Conservation (phyloP, 2,113 vertebrate genomes). For the Pachyramphus minor region DNA sequence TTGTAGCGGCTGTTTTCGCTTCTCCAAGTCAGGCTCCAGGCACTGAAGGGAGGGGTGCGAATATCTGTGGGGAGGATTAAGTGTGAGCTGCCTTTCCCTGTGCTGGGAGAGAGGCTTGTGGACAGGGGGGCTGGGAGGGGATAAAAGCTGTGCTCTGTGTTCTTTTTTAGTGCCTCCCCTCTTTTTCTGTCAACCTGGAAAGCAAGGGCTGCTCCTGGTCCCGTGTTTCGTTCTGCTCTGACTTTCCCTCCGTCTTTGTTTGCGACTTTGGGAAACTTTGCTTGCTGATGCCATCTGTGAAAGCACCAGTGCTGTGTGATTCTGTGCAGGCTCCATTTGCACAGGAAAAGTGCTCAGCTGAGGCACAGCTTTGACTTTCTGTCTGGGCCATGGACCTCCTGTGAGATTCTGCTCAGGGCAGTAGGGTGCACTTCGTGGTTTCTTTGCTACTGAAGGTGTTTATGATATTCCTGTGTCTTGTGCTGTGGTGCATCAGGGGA, state of each 20-base stretch:
- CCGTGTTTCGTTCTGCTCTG: neutral
- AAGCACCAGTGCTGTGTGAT: neutral
- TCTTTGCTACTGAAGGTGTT: neutral
- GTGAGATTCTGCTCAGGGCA: neutral
- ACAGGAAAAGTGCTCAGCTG: neutral
- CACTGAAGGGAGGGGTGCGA: neutral
- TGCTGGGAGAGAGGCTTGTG: neutral
- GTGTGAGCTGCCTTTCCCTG: neutral
- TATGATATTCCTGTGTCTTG: neutral
- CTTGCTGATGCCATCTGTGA: neutral
- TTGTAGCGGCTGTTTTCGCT: neutral
- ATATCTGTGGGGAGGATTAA: neutral
- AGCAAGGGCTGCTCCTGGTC: neutral
- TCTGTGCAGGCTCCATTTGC: neutral
- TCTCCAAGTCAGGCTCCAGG: neutral
- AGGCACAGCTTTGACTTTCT: neutral
- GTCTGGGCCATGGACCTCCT: neutral
- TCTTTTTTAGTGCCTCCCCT: neutral
- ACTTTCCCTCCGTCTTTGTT: neutral
- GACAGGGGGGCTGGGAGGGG: neutral
- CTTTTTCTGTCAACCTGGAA: neutral
- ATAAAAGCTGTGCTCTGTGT: neutral
- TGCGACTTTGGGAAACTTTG: neutral
- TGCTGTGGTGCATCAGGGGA: neutral
- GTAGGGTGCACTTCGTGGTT: neutral